A percentile compares a stretch with the other conserved stretches of the same genome.
Conservation (phyloP, 2,797 vertebrate genomes). For the Pogonophryne albipinna region DNA sequence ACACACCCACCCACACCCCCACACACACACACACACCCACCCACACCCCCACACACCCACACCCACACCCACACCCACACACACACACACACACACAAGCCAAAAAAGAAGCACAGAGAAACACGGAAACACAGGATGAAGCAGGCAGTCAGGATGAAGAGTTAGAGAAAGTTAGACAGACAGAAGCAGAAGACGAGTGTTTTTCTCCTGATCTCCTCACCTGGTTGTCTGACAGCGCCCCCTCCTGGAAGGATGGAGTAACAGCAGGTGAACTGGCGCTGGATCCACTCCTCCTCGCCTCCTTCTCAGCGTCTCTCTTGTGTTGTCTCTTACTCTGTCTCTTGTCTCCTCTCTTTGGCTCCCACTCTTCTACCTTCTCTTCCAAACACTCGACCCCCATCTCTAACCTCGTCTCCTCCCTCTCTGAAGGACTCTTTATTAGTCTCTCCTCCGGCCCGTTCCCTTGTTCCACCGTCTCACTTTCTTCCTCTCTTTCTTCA, state of each 20-base stretch:
- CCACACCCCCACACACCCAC: slow-evolving; percentile 26
- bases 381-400: slow-evolving; percentile 55
- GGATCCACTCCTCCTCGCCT: slow-evolving; percentile 65
- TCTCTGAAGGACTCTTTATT: slow-evolving; percentile 50
- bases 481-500: slow-evolving; percentile 45
- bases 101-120: slow-evolving; percentile 57
- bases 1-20: slow-evolving; percentile 38
- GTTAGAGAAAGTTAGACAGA: slow-evolving; percentile 7
- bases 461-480: slow-evolving; percentile 51
- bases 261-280: slow-evolving; percentile 68
- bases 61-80: slow-evolving; percentile 37
- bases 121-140: slow-evolving; percentile 37
- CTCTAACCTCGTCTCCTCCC: slow-evolving; percentile 61
- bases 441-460: slow-evolving; percentile 63
- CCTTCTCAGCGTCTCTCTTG: slow-evolving; percentile 66
- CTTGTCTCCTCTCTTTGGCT: slow-evolving; percentile 62
- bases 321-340: slow-evolving; percentile 72
- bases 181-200: slow-evolving; percentile 2
- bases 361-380: slow-evolving; percentile 40
- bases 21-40: slow-evolving; percentile 29
- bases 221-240: slow-evolving; percentile 79
- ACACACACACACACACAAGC: slow-evolving; percentile 13
- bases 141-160: slow-evolving; percentile 26
- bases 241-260: slow-evolving; percentile 77
- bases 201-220: slow-evolving; percentile 53